Evolutionary conservation across 2,797 vertebrate species (phyloP).

Genomic region (Melanotaenia pygmaea): DNA sequence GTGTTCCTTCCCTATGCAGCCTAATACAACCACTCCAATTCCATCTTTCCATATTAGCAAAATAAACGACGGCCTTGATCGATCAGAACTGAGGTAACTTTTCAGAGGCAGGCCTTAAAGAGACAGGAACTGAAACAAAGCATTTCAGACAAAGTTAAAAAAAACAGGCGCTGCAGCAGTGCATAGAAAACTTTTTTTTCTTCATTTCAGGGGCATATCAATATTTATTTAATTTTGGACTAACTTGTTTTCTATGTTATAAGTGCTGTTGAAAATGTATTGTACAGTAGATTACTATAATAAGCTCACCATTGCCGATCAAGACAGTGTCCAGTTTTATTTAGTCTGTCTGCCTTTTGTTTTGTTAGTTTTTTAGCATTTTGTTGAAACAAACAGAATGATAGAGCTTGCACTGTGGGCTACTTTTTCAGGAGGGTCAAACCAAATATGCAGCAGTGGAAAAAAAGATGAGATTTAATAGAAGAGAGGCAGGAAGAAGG

Average conservation of each 20-base stretch:
- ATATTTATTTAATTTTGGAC: not conserved
- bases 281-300: not conserved
- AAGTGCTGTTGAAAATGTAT: not conserved
- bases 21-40: too few species aligned
- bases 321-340: not conserved
- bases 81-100: not conserved
- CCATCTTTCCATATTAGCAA: too few species aligned
- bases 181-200: not conserved
- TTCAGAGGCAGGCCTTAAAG: not conserved
- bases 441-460: not conserved
- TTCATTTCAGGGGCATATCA: not conserved
- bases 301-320: not conserved
- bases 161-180: not conserved
- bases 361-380: not conserved
- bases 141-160: not conserved
- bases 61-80: not conserved
- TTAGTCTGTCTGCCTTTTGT: not conserved
- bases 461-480: conserved; percentile 25
- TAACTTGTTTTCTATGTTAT: not conserved
- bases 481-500: conserved; percentile 15
- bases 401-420: not conserved
- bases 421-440: conserved; percentile 1
- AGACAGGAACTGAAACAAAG: not conserved
- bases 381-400: not conserved
- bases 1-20: too few species aligned